These are phyloP conservation scores for Cuniculus paca DNA, from an alignment of 2,797 vertebrate species.

Conservation along the genomic window DNA sequence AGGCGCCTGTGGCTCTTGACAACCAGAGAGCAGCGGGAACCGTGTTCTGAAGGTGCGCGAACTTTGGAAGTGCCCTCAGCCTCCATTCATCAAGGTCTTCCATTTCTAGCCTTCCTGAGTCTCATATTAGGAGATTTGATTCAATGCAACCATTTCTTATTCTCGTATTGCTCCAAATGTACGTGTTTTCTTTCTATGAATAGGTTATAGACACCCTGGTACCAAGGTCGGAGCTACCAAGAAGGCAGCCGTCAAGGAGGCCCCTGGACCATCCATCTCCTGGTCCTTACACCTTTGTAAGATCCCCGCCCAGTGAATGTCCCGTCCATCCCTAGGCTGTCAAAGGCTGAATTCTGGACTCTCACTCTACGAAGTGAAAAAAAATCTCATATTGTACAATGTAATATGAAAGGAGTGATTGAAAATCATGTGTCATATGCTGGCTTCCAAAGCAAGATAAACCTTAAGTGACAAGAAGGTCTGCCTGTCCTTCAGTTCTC, in stretches of 20 bases:
- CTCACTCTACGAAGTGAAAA: neutral
- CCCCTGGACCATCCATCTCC: neutral
- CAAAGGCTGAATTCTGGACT: neutral
- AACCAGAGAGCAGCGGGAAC: neutral
- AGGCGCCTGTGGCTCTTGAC: neutral
- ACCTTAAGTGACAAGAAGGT: conserved; percentile 57
- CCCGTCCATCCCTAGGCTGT: neutral
- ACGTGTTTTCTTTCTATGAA: neutral
- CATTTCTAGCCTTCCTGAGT: neutral
- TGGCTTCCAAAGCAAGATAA: neutral
- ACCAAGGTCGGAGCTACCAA: neutral
- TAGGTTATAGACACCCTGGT: neutral
- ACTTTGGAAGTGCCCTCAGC: neutral
- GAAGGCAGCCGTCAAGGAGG: neutral
- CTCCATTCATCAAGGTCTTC: neutral
- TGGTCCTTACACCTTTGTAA: neutral
- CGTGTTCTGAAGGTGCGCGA: neutral
- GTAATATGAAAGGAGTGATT: neutral
- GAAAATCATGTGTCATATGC: neutral
- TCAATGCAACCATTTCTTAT: neutral
- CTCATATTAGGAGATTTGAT: neutral
- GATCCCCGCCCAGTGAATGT: neutral
- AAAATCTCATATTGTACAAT: neutral
- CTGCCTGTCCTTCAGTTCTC: conserved; percentile 48
- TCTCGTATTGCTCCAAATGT: neutral